A percentile compares a stretch with the other conserved stretches of the same genome.
Conservation (phyloP, 2,888 invertebrate species). For the Liposcelis brunnea region DNA sequence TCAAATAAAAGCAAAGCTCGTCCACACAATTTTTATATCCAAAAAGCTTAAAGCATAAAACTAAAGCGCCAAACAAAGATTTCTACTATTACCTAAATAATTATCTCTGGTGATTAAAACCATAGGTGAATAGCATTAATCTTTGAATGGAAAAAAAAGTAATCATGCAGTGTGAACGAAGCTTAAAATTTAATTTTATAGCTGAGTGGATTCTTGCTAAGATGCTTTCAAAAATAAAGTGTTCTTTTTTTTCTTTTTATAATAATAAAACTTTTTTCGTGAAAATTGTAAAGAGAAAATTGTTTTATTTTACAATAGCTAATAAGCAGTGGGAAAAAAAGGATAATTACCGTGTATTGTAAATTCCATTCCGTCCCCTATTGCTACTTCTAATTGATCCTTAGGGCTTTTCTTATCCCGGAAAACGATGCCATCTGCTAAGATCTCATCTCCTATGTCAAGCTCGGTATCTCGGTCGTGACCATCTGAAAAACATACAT, state of each 20-base stretch:
- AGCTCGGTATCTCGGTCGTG: slow-evolving; percentile 32
- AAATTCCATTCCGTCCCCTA: slow-evolving; percentile 86
- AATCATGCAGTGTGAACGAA: no score
- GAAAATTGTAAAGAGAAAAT: background rate
- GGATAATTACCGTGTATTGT: slow-evolving; percentile 63
- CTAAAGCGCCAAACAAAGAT: slow-evolving; percentile 11
- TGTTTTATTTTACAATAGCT: background rate
- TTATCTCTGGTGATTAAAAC: no score
- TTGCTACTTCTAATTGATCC: slow-evolving; percentile 69
- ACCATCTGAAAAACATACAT: slow-evolving; percentile 34
- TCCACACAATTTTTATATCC: background rate
- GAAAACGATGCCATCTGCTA: slow-evolving; percentile 70
- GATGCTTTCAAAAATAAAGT: no score
- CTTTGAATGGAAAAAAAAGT: no score
- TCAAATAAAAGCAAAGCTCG: slow-evolving; percentile 6
- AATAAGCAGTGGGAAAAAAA: no score
- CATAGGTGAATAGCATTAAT: slow-evolving; percentile 11
- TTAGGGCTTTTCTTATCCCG: slow-evolving; percentile 67
- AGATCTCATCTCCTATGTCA: slow-evolving; percentile 38
- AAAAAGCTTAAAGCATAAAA: background rate
- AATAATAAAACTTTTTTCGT: slow-evolving; percentile 5
- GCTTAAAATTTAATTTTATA: no score
- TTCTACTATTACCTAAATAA: slow-evolving; percentile 11
- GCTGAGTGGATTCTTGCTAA: no score
- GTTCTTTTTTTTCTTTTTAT: no score